Base-by-base conservation (phyloP, 1,140 invertebrate genomes). In the Drosophila novamexicana region DNA sequence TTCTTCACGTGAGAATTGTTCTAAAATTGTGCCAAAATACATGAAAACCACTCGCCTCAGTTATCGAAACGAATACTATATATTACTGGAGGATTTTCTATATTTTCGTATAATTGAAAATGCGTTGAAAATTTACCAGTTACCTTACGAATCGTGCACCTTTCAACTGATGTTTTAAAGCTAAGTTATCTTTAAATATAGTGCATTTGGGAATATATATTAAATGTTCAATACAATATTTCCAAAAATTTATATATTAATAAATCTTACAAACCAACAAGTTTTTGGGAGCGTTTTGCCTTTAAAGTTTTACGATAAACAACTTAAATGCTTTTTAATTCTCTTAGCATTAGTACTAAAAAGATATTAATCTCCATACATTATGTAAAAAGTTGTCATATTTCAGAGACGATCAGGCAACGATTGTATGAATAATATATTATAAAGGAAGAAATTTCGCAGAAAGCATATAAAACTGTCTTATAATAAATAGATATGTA, bases 1-100 rank as follows among this genome's bases (percentile, higher is more conserved):
- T 84, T 89, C 85, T 84, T 75, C 29, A 12, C 40, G 18, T 42
- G 67, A 89, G 84, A 89, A 76, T 44, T 39, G 67, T 78, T 50
- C 29, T 36, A 22, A 73, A 65, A 73, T 72, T 73, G 80, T 59
- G 32, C 12, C n/a, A 3, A 40, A 37, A 53, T 18, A 53, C 34
- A 67, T 75, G 62, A 44, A 16, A 77, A 62, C 42, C 22, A 56
- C 5, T 8, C 10, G 12, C 8, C 36, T 12, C 9, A 45, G 36
- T 54, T 68, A 54, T 54, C 0, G 9, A 54, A 52, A 36, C 14
- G 9, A 34, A 52, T 37, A n/a, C 0, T 52, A 36, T 45, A 54
- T 54, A 70, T 56, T 58, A 42, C 22, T 58, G n/a, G 39, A 7
- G 32, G 58, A 67, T 64, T 64, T 53, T 44, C 8, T 50, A 2